A percentile compares a stretch with the other conserved stretches of the same genome.
phyloP scores from a whole-genome alignment of 1,140 invertebrate species.

The Apocrypta bakeri region DNA sequence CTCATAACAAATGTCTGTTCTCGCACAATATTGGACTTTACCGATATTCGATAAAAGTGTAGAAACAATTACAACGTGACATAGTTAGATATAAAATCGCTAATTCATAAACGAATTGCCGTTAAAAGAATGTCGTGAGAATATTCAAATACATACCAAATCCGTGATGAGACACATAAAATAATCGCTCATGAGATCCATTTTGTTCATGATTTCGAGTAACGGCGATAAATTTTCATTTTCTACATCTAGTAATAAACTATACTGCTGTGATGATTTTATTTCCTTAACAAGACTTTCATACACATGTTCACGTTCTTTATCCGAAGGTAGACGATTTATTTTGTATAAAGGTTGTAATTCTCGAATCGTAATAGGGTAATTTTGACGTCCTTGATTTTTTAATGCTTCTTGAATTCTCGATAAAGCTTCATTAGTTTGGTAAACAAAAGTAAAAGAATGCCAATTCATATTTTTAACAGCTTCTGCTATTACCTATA shows the following conservation, averaged over 20 bases:
- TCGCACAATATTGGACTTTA: too few relatives aligned
- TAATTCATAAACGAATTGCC: too few relatives aligned
- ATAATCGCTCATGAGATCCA: slow-evolving; percentile 44
- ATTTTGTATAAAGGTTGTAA: slow-evolving; percentile 31
- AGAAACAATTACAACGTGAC: too few relatives aligned
- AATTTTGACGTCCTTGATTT: slow-evolving; percentile 4
- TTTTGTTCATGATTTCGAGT: slow-evolving; percentile 38
- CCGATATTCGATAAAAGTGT: too few relatives aligned
- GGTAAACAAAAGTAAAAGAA: slow-evolving; percentile 41
- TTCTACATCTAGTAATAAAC: slow-evolving; percentile 42
- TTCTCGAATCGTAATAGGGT: slow-evolving; percentile 35
- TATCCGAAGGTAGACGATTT: slow-evolving; percentile 8
- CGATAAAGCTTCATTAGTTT: slow-evolving; percentile 43
- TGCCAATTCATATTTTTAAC: slow-evolving; percentile 50
- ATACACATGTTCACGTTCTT: slow-evolving; percentile 40
- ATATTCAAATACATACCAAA: slow-evolving; percentile 34
- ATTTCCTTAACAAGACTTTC: slow-evolving; percentile 47
- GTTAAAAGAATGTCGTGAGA: too few relatives aligned
- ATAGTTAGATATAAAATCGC: too few relatives aligned
- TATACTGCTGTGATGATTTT: slow-evolving; percentile 29
- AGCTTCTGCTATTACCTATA: slow-evolving; percentile 35
- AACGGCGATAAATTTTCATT: slow-evolving; percentile 41
- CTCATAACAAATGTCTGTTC: too few relatives aligned
- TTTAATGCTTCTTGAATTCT: slow-evolving; percentile 41
- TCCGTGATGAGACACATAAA: slow-evolving; percentile 42